phyloP scores from a whole-genome alignment of 92 coral and sea anemone genomes.

The Heteractis magnifica region DNA sequence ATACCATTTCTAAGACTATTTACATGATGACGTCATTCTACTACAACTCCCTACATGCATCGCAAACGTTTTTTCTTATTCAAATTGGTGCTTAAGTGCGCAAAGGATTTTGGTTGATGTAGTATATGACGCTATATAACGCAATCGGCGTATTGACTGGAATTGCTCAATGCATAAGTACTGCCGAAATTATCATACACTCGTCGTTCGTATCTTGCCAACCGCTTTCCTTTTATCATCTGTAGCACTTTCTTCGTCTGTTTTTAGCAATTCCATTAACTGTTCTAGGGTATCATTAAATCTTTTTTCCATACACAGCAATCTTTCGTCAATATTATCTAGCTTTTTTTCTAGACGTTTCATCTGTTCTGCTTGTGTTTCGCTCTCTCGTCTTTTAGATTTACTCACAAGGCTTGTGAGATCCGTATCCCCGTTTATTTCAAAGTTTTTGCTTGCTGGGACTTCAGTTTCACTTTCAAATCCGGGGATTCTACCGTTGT shows the following conservation, averaged over 20 bases:
- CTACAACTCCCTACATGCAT: too few species aligned
- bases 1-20: too few species aligned
- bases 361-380: conserved; percentile 41
- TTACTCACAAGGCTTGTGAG: background rate
- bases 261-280: conserved; percentile 37
- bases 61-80: too few species aligned
- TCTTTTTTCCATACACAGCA: conserved; percentile 59
- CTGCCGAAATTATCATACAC: conserved; percentile 1
- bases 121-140: too few species aligned
- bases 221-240: background rate
- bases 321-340: conserved; percentile 51
- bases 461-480: background rate
- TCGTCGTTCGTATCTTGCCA: conserved; percentile 24
- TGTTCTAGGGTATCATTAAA: conserved; percentile 52
- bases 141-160: too few species aligned
- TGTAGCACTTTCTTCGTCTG: background rate
- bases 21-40: too few species aligned
- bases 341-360: conserved; percentile 58
- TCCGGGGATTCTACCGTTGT: conserved; percentile 16
- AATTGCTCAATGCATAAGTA: background rate
- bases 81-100: too few species aligned
- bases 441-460: background rate
- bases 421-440: background rate
- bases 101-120: too few species aligned
- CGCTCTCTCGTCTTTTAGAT: background rate